Base-by-base conservation (phyloP, 2,113 vertebrate genomes). In the Lates calcarifer region DNA sequence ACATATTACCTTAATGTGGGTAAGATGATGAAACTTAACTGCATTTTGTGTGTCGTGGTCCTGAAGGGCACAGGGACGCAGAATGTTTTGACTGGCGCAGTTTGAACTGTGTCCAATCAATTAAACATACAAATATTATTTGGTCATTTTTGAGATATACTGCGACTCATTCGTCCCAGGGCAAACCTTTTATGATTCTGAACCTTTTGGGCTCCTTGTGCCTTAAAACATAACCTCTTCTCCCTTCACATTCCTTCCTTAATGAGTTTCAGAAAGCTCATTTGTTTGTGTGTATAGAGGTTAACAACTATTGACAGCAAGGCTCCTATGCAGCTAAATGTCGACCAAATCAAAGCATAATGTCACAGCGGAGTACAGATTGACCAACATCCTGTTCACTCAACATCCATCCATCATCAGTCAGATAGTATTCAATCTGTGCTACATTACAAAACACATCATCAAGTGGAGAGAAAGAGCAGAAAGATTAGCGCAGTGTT, bases 401-500 rank as follows among this genome's bases (percentile, higher is more conserved):
- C 45, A 22, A 41, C 39, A 2, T 70, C 57, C 45, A 41, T 70
- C 65, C 43, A 53, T 81, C 79, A 41, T 4, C 28, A 43, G 17
- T 74, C 20, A 81, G 55, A 55, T 5, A 13, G 20, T 7, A 53
- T 62, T 75, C n/a, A 43, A 15, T 20, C 51, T 58, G 39, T n/a
- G 51, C 37, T 33, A 9, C 67, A 22, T 63, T 22, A 55, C 24
- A 4, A 17, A 14, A 24, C 20, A 12, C 45, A 24, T 18, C 1
- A 53, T 69, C 24, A 29, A 17, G 22, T 6, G 26, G 12, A 37
- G 6, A 26, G 11, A 61, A 18, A 61, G 65, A 47, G 47, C 28
- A 15, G 39, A 10, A 1, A 15, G 53, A 58, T 60, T 24, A 49
- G 49, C 8, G 39, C 5, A 1, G 22, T 12, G 18, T 3, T 55